Evolutionary conservation across 2,888 invertebrate genomes (phyloP).

Genomic region (Yponomeuta plumbellus): DNA sequence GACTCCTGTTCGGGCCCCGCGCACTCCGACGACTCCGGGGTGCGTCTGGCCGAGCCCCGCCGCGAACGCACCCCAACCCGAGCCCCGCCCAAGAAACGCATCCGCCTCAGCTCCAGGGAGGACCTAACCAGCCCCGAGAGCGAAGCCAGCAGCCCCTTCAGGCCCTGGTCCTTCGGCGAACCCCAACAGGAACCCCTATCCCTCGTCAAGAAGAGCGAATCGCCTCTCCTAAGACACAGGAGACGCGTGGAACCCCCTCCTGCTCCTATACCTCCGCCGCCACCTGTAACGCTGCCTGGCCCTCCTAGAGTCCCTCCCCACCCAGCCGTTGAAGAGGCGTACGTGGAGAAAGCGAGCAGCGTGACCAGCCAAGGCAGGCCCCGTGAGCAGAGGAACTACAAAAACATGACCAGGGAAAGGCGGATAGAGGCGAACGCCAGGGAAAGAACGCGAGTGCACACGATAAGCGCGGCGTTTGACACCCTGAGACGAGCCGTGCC

Average conservation of each 20-base stretch:
- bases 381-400: constrained; percentile 90
- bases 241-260: constrained; percentile 54
- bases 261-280: constrained; percentile 37
- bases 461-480: constrained; percentile 96
- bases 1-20: constrained; percentile 74
- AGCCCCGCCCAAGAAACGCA: constrained; percentile 78
- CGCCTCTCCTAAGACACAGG: constrained; percentile 45
- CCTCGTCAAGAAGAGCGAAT: constrained; percentile 71
- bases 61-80: constrained; percentile 73
- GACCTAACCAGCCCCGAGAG: constrained; percentile 59
- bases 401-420: constrained; percentile 95
- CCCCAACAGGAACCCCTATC: constrained; percentile 81
- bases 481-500: constrained; percentile 90
- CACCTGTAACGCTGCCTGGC: constrained; percentile 44
- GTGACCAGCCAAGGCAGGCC: constrained; percentile 35
- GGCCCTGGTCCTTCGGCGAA: constrained; percentile 80
- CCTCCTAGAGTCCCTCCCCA: constrained; percentile 73
- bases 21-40: constrained; percentile 72
- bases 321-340: constrained; percentile 60
- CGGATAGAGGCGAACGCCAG: constrained; percentile 96
- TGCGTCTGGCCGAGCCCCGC: constrained; percentile 67
- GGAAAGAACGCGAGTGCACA: constrained; percentile 94
- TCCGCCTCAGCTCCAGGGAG: constrained; percentile 69
- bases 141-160: constrained; percentile 69
- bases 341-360: constrained; percentile 21